Evolutionary conservation across 2,888 invertebrate genomes (phyloP).

Genomic region (Sphecodes monilicornis): DNA sequence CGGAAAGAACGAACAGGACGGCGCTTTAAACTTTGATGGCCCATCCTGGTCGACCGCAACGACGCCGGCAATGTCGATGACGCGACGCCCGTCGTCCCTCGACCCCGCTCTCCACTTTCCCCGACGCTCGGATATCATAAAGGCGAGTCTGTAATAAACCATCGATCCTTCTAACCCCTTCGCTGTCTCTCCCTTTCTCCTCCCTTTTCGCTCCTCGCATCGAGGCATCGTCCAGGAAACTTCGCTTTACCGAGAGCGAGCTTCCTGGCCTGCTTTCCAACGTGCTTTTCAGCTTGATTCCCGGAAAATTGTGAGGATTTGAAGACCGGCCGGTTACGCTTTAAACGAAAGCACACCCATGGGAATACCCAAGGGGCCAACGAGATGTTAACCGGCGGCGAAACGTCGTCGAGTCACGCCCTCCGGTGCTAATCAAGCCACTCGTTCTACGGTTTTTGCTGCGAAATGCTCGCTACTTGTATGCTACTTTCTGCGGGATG

Average conservation of each 20-base stretch:
- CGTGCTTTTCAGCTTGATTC: not conserved
- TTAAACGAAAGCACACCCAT: slow-evolving; percentile 73
- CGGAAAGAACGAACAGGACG: slow-evolving; percentile 31
- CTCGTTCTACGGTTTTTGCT: slow-evolving; percentile 46
- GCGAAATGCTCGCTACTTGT: not conserved
- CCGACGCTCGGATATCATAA: slow-evolving; percentile 73
- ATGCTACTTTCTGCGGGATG: not conserved
- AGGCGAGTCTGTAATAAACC: slow-evolving; percentile 70
- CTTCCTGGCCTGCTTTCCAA: not conserved
- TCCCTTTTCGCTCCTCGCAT: not conserved
- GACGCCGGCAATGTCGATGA: slow-evolving; percentile 43
- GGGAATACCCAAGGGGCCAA: slow-evolving; percentile 70
- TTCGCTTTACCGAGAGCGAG: not conserved
- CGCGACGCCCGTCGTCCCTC: slow-evolving; percentile 53
- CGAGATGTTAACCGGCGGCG: slow-evolving; percentile 76
- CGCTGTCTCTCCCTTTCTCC: not conserved
- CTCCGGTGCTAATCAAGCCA: slow-evolving; percentile 68
- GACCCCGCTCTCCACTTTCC: slow-evolving; percentile 59
- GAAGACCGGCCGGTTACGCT: slow-evolving; percentile 46
- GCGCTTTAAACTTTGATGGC: slow-evolving; percentile 73
- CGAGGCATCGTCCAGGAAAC: not conserved
- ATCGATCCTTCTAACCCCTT: slow-evolving; percentile 8
- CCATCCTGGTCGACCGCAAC: slow-evolving; percentile 53
- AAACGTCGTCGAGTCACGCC: slow-evolving; percentile 73
- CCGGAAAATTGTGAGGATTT: slow-evolving; percentile 48